phyloP scores from a whole-genome alignment of 2,113 vertebrate species.

The Montifringilla adamsi region DNA sequence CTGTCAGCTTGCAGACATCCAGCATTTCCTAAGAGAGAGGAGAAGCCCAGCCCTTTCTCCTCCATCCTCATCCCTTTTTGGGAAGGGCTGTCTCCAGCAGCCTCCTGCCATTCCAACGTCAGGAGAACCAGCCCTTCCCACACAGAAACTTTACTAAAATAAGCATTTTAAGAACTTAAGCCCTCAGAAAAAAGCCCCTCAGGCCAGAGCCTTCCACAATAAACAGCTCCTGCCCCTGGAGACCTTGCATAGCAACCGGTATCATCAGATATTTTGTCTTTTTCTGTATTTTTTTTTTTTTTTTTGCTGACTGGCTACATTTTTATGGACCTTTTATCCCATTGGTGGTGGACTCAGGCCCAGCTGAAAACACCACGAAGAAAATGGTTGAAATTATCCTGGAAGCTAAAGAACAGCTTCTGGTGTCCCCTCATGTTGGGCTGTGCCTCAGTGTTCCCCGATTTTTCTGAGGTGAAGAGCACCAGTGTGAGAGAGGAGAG shows the following conservation, averaged over 20 bases:
- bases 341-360: neutral
- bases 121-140: neutral
- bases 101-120: neutral
- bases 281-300: neutral
- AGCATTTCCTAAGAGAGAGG: neutral
- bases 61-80: neutral
- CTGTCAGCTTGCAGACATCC: neutral
- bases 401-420: neutral
- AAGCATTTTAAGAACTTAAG: conserved; percentile 26
- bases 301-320: conserved; percentile 54
- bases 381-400: neutral
- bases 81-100: neutral
- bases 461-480: neutral
- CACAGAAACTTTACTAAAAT: neutral
- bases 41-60: neutral
- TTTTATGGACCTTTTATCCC: conserved; percentile 4
- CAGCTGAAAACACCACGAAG: neutral
- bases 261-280: neutral
- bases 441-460: neutral
- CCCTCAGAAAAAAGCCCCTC: conserved; percentile 38
- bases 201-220: neutral
- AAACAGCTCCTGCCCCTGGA: neutral
- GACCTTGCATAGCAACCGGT: conserved; percentile 55
- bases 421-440: neutral
- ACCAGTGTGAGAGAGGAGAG: neutral